A percentile compares a stretch with the other conserved stretches of the same genome.
Evolutionary conservation across 2,797 vertebrate genomes (phyloP).

Genomic region (Thaleichthys pacificus): DNA sequence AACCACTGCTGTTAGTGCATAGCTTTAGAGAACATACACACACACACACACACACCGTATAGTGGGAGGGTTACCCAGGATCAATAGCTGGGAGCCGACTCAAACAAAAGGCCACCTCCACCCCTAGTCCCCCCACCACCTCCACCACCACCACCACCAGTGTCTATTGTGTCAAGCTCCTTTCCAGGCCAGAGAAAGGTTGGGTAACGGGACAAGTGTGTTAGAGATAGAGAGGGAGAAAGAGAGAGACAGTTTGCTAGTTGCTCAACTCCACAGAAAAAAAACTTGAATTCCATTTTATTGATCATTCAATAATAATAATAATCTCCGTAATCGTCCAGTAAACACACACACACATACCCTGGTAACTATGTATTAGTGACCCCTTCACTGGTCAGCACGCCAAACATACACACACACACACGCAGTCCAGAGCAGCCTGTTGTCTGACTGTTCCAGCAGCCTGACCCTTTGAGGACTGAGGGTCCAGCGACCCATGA

Average conservation of each 20-base stretch:
- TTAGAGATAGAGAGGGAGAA: no score
- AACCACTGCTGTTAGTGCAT: slow-evolving; percentile 46
- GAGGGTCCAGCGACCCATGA: neutral
- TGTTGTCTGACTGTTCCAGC: neutral
- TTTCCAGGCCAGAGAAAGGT: neutral
- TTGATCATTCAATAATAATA: neutral
- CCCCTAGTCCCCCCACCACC: slow-evolving; percentile 23
- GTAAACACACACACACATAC: neutral
- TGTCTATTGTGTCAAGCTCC: neutral
- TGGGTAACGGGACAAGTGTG: neutral
- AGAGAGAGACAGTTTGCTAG: no score
- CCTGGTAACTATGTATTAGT: neutral
- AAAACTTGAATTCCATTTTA: no score
- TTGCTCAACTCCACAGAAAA: no score
- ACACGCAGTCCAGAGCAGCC: neutral
- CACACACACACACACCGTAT: slow-evolving; percentile 49
- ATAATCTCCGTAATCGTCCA: slow-evolving; percentile 27
- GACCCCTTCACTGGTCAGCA: no score
- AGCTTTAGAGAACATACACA: slow-evolving; percentile 51
- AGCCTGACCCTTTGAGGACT: neutral
- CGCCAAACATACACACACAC: neutral
- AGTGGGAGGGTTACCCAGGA: slow-evolving; percentile 48
- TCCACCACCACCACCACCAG: slow-evolving; percentile 33
- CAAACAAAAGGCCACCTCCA: slow-evolving; percentile 60
- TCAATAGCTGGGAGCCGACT: slow-evolving; percentile 61